A percentile compares a stretch with the other conserved stretches of the same genome.
phyloP scores from a whole-genome alignment of 53 echinoderm and acorn worm species.

The Echinarachnius parma region DNA sequence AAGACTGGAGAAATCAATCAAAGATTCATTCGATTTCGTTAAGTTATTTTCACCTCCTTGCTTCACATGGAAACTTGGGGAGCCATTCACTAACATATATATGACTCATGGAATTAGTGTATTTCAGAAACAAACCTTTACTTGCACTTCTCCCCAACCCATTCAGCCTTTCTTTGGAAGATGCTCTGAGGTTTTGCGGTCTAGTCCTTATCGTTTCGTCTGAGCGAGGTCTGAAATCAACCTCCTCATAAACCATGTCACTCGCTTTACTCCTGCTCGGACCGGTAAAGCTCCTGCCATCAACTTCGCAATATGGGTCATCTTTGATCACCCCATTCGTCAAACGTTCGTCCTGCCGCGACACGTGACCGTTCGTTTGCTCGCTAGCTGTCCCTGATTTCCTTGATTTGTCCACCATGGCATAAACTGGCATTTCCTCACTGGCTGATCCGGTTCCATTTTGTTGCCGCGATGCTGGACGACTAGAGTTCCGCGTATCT shows the following conservation, averaged over 20 bases:
- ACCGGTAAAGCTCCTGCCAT: background rate
- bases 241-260: slow-evolving; percentile 27
- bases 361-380: background rate
- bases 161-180: slow-evolving; percentile 6
- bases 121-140: slow-evolving; percentile 30
- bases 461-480: background rate
- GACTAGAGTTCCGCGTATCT: background rate
- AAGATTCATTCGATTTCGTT: too few species aligned
- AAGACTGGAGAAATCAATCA: too few species aligned
- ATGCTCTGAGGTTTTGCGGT: background rate
- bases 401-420: slow-evolving; percentile 58
- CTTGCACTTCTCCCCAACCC: slow-evolving; percentile 6
- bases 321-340: slow-evolving; percentile 31
- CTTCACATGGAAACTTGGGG: too few species aligned
- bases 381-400: slow-evolving; percentile 42
- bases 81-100: too few species aligned
- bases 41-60: too few species aligned
- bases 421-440: slow-evolving; percentile 57
- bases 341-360: background rate
- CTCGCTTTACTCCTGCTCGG: background rate
- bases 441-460: background rate
- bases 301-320: slow-evolving; percentile 31
- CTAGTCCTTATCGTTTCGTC: slow-evolving; percentile 6
- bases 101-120: too few species aligned
- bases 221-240: slow-evolving; percentile 9